These are phyloP conservation scores for Entelurus aequoreus DNA, from an alignment of 2,113 vertebrate species.

Conservation along the genomic window DNA sequence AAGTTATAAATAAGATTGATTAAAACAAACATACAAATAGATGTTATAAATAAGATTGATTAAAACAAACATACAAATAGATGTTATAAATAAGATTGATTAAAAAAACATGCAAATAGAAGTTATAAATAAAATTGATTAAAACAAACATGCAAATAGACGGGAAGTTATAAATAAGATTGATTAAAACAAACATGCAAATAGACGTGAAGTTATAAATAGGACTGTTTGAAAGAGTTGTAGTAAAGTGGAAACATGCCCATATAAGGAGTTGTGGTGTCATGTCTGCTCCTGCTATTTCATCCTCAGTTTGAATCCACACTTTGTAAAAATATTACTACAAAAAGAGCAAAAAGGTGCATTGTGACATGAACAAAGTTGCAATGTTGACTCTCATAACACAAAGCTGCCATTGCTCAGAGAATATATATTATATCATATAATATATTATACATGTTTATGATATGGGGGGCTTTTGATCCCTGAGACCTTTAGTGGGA, in stretches of 20 bases:
- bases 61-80: conserved; percentile 34
- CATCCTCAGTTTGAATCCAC: neutral
- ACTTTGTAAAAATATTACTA: no score
- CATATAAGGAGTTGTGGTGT: neutral
- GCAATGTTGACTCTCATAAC: no score
- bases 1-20: conserved; percentile 5
- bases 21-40: conserved; percentile 36
- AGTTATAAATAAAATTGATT: neutral
- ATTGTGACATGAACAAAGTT: no score
- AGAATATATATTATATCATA: no score
- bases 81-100: conserved; percentile 4
- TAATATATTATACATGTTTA: no score
- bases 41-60: neutral
- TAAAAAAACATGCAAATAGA: conserved; percentile 16
- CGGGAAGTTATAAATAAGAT: conserved; percentile 3
- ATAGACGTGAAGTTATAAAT: no score
- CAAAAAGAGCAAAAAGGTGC: no score
- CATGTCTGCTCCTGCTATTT: neutral
- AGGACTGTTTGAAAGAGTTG: neutral
- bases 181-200: conserved; percentile 19
- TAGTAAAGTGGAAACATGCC: neutral
- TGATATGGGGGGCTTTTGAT: no score
- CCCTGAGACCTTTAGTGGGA: no score
- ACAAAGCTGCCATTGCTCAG: no score
- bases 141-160: conserved; percentile 35